Evolutionary conservation across 2,113 vertebrate species (phyloP).

Genomic region (Canis aureus): DNA sequence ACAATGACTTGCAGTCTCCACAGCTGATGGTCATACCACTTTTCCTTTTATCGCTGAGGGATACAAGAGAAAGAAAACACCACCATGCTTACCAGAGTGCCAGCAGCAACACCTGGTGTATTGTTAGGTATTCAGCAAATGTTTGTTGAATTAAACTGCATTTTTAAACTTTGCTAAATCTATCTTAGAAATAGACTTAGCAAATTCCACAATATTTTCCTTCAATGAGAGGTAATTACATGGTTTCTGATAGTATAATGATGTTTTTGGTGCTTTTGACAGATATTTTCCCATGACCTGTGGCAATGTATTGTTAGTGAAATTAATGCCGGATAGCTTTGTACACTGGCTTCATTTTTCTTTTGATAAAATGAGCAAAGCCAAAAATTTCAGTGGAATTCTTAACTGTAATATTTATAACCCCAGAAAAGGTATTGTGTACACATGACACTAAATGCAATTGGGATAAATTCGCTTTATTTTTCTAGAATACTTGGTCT

Average conservation of each 20-base stretch:
- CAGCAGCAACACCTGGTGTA: not conserved
- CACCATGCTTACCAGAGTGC: not conserved
- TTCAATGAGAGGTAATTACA: not conserved
- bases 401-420: constrained; percentile 1
- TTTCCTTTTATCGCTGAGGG: not conserved
- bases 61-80: not conserved
- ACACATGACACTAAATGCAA: not conserved
- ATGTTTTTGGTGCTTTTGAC: not conserved
- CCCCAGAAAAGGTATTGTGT: not conserved
- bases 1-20: not conserved
- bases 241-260: not conserved
- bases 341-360: not conserved
- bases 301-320: not conserved
- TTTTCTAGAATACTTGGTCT: not conserved
- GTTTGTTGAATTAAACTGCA: not conserved
- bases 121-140: not conserved
- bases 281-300: not conserved
- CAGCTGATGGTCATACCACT: not conserved
- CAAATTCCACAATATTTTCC: not conserved
- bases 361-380: constrained; percentile 9
- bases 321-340: not conserved
- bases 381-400: not conserved
- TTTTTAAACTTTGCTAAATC: not conserved
- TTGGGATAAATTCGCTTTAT: not conserved
- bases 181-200: not conserved